Conservation (phyloP, 1,140 invertebrate species). For the Lepidurus arcticus region DNA sequence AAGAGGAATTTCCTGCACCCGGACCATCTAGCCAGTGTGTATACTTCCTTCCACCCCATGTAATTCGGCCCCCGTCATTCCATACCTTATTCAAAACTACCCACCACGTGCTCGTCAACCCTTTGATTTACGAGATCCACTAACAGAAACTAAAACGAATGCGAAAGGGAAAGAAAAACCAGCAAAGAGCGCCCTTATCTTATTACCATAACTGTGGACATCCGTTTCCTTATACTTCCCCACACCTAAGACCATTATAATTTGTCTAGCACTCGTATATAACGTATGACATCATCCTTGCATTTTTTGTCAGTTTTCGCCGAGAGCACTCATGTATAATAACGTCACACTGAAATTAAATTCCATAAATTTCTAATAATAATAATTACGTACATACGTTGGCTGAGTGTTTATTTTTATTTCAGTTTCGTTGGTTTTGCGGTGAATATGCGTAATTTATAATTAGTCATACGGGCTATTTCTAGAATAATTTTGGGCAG, state of each 20-base stretch:
- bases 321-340: too few relatives aligned
- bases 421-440: too few relatives aligned
- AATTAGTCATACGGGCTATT: too few relatives aligned
- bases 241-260: neutral
- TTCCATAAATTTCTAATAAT: too few relatives aligned
- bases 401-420: too few relatives aligned
- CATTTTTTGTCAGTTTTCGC: too few relatives aligned
- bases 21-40: neutral
- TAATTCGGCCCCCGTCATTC: slow-evolving; percentile 2
- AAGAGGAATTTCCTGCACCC: slow-evolving; percentile 9
- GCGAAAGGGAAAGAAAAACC: neutral
- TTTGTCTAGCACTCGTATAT: neutral
- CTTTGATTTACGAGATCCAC: neutral
- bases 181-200: neutral
- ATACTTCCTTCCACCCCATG: neutral
- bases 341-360: too few relatives aligned
- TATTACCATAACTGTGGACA: neutral
- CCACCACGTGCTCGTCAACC: neutral
- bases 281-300: too few relatives aligned
- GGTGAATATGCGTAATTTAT: too few relatives aligned
- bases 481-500: too few relatives aligned
- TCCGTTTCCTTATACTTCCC: neutral
- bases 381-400: too few relatives aligned
- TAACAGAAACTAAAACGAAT: too few relatives aligned
- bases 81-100: neutral